Conservation (phyloP, 2,113 vertebrate species). For the Thryonomys swinderianus region DNA sequence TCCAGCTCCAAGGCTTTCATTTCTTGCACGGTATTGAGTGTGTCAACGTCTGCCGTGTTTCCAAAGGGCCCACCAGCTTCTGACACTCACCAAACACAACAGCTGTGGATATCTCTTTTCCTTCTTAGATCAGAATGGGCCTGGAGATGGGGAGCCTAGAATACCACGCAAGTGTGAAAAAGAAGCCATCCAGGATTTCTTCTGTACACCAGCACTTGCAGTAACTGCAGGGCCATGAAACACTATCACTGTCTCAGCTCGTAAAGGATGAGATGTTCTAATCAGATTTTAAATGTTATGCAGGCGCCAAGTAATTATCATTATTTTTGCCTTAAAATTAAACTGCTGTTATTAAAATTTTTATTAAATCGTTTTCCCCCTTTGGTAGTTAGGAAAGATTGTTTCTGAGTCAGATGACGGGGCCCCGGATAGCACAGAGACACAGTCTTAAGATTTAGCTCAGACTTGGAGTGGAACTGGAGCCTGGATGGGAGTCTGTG, state of each 20-base stretch:
- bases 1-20: not conserved
- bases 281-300: slow-evolving; percentile 77
- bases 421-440: not conserved
- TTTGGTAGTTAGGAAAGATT: slow-evolving; percentile 58
- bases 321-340: slow-evolving; percentile 79
- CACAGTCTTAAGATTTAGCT: not conserved
- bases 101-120: not conserved
- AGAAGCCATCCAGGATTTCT: not conserved
- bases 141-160: not conserved
- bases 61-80: not conserved
- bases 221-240: not conserved
- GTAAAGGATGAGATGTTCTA: slow-evolving; percentile 47
- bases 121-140: not conserved
- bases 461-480: not conserved
- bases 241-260: slow-evolving; percentile 18
- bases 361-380: slow-evolving; percentile 63
- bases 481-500: not conserved
- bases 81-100: not conserved
- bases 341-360: slow-evolving; percentile 75
- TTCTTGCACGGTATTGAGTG: not conserved
- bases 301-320: slow-evolving; percentile 71
- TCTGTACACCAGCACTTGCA: fast-evolving
- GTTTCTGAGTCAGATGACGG: slow-evolving; percentile 41
- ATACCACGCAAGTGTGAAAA: not conserved
- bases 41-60: not conserved